Evolutionary conservation across 2,797 vertebrate species (phyloP).

Genomic region (Pipistrellus pygmaeus): DNA sequence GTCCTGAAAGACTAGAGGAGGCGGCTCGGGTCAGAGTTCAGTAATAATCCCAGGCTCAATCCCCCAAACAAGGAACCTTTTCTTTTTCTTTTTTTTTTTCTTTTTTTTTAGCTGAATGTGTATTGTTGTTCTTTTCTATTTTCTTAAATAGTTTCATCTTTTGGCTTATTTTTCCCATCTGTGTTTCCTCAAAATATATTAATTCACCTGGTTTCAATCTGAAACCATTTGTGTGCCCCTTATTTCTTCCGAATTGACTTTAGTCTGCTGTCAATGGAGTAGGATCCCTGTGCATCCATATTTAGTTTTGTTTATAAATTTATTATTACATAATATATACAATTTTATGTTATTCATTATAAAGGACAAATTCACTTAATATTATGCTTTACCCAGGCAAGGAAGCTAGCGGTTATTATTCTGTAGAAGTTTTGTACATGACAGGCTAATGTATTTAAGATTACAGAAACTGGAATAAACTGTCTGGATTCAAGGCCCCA

Average conservation of each 20-base stretch:
- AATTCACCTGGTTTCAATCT: conserved; percentile 37
- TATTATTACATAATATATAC: not conserved
- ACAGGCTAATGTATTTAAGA: not conserved
- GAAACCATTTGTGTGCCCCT: not conserved
- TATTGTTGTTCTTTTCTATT: not conserved
- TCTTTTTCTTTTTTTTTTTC: not conserved
- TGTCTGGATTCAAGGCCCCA: not conserved
- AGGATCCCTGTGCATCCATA: not conserved
- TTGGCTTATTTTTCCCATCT: not conserved
- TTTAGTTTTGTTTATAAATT: conserved; percentile 9
- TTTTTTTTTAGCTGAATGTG: not conserved
- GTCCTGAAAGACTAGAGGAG: not conserved
- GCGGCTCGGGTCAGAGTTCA: not conserved
- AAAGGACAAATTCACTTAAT: conserved; percentile 1
- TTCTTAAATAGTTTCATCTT: not conserved
- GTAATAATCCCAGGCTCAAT: not conserved
- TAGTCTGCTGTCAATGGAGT: not conserved
- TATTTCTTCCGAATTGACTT: not conserved
- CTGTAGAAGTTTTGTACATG: not conserved
- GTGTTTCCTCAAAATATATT: not conserved
- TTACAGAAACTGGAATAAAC: not conserved
- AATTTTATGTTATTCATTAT: not conserved
- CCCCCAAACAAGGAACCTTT: not conserved
- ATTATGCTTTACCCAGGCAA: not conserved
- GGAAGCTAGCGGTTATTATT: not conserved